Conservation (phyloP, 1,140 invertebrate genomes). For the Eulimnadia texana region DNA sequence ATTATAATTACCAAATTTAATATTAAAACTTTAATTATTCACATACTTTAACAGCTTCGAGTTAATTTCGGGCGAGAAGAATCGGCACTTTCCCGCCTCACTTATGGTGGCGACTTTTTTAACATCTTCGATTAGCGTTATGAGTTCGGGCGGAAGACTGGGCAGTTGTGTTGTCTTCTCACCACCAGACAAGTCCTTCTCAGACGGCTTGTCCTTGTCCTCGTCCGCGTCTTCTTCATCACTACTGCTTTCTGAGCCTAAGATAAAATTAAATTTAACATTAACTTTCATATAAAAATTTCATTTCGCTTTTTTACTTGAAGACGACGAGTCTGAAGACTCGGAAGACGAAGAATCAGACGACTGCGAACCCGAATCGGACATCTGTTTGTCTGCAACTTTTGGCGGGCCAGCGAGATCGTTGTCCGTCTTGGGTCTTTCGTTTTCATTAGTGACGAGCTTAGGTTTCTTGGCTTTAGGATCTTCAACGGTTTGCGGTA, state of each 20-base stretch:
- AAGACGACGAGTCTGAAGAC: constrained; percentile 15
- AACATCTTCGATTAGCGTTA: constrained; percentile 38
- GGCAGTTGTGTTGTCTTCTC: constrained; percentile 38
- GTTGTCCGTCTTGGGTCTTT: background rate
- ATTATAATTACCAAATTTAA: constrained; percentile 15
- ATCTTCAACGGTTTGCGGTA: too few relatives aligned
- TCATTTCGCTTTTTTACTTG: constrained; percentile 10
- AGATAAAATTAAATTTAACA: background rate
- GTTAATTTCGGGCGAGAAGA: constrained; percentile 47
- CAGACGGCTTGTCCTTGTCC: constrained; percentile 25
- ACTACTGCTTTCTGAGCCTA: constrained; percentile 10
- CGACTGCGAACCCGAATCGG: background rate
- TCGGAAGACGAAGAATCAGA: constrained; percentile 10
- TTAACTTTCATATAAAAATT: background rate
- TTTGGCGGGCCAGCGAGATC: background rate
- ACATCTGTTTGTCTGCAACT: background rate
- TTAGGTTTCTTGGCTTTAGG: constrained; percentile 1
- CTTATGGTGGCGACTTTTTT: constrained; percentile 39
- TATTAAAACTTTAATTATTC: background rate
- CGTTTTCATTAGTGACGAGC: background rate
- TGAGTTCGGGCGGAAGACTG: constrained; percentile 39
- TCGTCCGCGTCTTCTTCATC: constrained; percentile 27
- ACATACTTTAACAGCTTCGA: constrained; percentile 41
- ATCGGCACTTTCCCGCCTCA: constrained; percentile 44
- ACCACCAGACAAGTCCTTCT: constrained; percentile 8